Evolutionary conservation across 2,888 invertebrate genomes (phyloP).

Genomic region (Diarsia dahlii): DNA sequence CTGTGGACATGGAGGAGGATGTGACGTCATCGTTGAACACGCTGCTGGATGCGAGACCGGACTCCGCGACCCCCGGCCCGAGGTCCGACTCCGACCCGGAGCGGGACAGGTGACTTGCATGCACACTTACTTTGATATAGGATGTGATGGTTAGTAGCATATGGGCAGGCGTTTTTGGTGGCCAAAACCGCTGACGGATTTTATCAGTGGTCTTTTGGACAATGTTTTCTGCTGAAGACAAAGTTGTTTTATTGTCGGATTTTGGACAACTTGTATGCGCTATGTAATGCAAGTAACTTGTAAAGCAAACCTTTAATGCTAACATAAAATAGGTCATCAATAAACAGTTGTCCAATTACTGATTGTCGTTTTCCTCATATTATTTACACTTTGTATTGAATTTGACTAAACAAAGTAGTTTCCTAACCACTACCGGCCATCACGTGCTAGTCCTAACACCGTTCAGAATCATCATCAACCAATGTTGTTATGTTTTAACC

Average conservation of each 20-base stretch:
- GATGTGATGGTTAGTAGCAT: slow-evolving; percentile 35
- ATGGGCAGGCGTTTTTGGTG: neutral
- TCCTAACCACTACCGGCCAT: slow-evolving; percentile 22
- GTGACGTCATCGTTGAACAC: slow-evolving; percentile 98
- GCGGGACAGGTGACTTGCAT: slow-evolving; percentile 79
- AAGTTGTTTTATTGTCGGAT: too few relatives aligned
- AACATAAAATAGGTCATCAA: slow-evolving; percentile 11
- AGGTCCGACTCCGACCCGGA: slow-evolving; percentile 81
- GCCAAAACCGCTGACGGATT: neutral
- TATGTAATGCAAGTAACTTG: neutral
- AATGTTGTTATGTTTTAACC: slow-evolving; percentile 61
- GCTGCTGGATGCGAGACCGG: slow-evolving; percentile 94
- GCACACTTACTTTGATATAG: slow-evolving; percentile 1
- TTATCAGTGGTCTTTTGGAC: neutral
- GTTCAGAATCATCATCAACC: slow-evolving; percentile 48
- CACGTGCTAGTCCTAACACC: slow-evolving; percentile 36
- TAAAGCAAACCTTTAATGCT: slow-evolving; percentile 11
- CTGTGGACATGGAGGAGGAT: slow-evolving; percentile 98
- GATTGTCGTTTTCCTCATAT: neutral
- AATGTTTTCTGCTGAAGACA: neutral
- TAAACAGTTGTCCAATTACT: neutral
- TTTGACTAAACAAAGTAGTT: slow-evolving; percentile 10
- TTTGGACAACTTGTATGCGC: neutral
- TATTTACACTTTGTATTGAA: neutral
- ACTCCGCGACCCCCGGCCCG: slow-evolving; percentile 86